Percentiles rank a stretch among this genome's conserved stretches.
These are phyloP conservation scores for Pimpla rufipes DNA, from an alignment of 2,888 invertebrate genomes.

Conservation along the genomic window DNA sequence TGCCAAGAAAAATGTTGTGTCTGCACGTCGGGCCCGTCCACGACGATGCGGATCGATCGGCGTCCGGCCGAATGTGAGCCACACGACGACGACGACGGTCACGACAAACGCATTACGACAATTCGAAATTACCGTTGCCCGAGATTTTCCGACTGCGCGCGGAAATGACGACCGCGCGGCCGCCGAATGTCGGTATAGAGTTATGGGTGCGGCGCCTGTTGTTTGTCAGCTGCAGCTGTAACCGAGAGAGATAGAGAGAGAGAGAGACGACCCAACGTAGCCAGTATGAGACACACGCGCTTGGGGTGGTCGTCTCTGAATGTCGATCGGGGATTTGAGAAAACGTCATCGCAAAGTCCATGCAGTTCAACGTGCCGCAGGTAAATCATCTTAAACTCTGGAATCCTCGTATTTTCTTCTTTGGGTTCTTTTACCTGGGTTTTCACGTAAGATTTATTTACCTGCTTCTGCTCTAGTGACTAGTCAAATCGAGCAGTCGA, in stretches of 20 bases:
- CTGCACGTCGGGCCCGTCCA: constrained; percentile 69
- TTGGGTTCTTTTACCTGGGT: too few species aligned
- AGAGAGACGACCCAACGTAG: too few species aligned
- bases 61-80: constrained; percentile 76
- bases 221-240: background rate
- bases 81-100: constrained; percentile 75
- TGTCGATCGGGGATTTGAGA: constrained; percentile 32
- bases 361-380: constrained; percentile 52
- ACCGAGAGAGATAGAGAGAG: too few species aligned
- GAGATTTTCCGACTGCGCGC: background rate
- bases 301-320: constrained; percentile 4
- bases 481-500: background rate
- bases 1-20: constrained; percentile 56
- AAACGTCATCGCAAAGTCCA: constrained; percentile 50
- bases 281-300: constrained; percentile 48
- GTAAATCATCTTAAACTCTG: constrained; percentile 50
- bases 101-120: constrained; percentile 77
- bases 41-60: constrained; percentile 81
- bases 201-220: too few species aligned
- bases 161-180: constrained; percentile 50
- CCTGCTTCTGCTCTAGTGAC: background rate
- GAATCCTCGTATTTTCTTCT: constrained; percentile 4
- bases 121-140: background rate
- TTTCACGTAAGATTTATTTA: too few species aligned
- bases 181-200: constrained; percentile 20